Evolutionary conservation across 2,888 invertebrate species (phyloP).

Genomic region (Deilephila porcellus): DNA sequence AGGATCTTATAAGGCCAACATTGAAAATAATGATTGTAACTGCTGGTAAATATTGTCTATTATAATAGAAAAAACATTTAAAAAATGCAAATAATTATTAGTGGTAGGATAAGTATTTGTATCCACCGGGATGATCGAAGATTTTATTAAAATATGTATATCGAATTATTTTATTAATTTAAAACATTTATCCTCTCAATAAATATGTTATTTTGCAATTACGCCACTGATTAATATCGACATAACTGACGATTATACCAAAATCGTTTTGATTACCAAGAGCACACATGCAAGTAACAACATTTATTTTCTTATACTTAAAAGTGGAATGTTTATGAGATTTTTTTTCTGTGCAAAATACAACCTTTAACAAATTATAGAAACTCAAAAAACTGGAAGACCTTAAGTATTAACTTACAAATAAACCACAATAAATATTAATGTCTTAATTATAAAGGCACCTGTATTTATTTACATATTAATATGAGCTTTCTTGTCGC

Average conservation of each 20-base stretch:
- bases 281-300: not conserved
- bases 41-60: too few relatives aligned
- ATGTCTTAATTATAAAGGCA: constrained; percentile 42
- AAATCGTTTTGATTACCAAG: not conserved
- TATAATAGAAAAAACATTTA: too few relatives aligned
- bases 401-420: constrained; percentile 22
- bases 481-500: constrained; percentile 34
- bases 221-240: not conserved
- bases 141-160: too few relatives aligned
- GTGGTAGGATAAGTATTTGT: too few relatives aligned
- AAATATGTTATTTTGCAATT: not conserved
- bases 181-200: too few relatives aligned
- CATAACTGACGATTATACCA: not conserved
- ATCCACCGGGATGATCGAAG: too few relatives aligned
- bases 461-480: constrained; percentile 35
- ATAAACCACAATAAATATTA: constrained; percentile 34
- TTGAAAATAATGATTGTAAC: too few relatives aligned
- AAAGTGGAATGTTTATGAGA: constrained; percentile 31
- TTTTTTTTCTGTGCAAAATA: constrained; percentile 24
- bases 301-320: constrained; percentile 4
- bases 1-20: too few relatives aligned
- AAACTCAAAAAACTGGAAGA: constrained; percentile 15
- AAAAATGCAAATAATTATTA: too few relatives aligned
- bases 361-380: constrained; percentile 18
- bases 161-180: too few relatives aligned